These are phyloP conservation scores for Tachysurus fulvidraco DNA, from an alignment of 2,113 vertebrate genomes.

Conservation along the genomic window DNA sequence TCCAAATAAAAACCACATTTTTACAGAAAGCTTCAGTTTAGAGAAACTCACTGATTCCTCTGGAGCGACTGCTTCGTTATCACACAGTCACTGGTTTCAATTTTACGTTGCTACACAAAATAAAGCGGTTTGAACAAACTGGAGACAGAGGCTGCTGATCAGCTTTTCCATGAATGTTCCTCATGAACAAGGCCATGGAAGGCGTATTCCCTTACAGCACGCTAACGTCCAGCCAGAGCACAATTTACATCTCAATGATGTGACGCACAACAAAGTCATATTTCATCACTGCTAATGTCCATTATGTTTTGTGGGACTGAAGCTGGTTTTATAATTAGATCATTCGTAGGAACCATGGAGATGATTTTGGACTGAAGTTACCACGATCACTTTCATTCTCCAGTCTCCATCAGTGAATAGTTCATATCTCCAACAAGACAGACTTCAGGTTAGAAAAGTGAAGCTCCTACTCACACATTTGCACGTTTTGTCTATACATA, in stretches of 20 bases:
- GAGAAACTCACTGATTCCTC: background rate
- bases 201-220: conserved; percentile 4
- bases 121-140: conserved; percentile 2
- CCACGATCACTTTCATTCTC: too few species aligned
- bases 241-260: background rate
- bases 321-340: background rate
- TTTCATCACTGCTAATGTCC: background rate
- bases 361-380: background rate
- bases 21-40: background rate
- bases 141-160: conserved; percentile 11
- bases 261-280: background rate
- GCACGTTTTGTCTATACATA: too few species aligned
- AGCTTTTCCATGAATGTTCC: conserved; percentile 11
- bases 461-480: too few species aligned
- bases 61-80: background rate
- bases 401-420: too few species aligned
- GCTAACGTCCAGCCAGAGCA: background rate
- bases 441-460: too few species aligned
- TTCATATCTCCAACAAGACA: too few species aligned
- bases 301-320: background rate
- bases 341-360: background rate
- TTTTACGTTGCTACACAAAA: conserved; percentile 6
- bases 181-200: background rate
- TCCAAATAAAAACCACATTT: conserved; percentile 14
- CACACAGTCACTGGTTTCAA: conserved; percentile 1